Conservation (phyloP, 1,140 invertebrate species). For the Aphelenchoides fujianensis region DNA sequence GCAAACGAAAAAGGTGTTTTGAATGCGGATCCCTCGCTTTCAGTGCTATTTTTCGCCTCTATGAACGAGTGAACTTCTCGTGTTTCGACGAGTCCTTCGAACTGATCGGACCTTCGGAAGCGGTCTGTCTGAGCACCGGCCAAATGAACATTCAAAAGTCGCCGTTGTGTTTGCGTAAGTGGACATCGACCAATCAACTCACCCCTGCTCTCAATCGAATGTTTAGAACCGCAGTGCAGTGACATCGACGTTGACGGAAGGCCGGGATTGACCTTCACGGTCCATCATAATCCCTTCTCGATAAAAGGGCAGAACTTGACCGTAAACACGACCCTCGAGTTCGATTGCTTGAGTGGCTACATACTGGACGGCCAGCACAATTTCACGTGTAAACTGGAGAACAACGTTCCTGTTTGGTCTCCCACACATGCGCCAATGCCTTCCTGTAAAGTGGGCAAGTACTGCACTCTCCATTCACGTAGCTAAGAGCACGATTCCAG, state of each 20-base stretch:
- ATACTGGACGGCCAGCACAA: neutral
- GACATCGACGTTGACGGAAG: neutral
- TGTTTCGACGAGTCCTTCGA: neutral
- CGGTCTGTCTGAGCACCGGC: neutral
- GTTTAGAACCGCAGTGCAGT: slow-evolving; percentile 7
- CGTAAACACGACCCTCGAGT: neutral
- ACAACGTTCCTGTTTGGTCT: neutral
- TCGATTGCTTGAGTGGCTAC: neutral
- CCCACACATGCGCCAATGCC: neutral
- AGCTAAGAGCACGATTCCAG: too few species aligned
- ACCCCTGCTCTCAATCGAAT: too few species aligned
- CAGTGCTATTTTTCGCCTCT: too few species aligned
- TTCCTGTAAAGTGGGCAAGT: neutral
- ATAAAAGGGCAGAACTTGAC: neutral
- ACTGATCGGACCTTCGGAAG: neutral
- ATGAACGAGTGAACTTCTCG: too few species aligned
- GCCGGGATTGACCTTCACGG: neutral
- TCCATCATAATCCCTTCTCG: neutral
- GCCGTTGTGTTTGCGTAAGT: neutral
- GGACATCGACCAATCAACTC: too few species aligned
- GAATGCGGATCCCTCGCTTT: too few species aligned
- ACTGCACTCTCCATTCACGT: too few species aligned
- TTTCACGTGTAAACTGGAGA: neutral
- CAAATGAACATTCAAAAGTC: neutral
- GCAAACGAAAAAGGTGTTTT: too few species aligned